Evolutionary conservation across 2,113 vertebrate species (phyloP).

Genomic region (Psettodes erumei): DNA sequence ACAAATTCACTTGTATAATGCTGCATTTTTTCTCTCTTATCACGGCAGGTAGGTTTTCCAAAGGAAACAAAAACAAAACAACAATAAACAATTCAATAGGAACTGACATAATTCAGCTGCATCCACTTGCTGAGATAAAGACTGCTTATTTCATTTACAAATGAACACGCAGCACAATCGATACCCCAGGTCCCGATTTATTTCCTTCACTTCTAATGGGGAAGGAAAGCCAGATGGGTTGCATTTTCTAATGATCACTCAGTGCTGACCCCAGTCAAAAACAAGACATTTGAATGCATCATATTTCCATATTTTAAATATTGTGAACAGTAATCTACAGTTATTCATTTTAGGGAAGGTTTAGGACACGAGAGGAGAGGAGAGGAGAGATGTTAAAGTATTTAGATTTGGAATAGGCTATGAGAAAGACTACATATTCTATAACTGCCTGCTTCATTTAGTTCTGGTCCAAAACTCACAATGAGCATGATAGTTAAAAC

Average conservation of each 20-base stretch:
- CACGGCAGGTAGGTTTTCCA: constrained; percentile 3
- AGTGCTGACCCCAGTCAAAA: neutral
- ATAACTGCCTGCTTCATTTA: constrained; percentile 42
- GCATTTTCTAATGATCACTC: neutral
- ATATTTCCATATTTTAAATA: constrained; percentile 2
- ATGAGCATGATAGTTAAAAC: constrained; percentile 39
- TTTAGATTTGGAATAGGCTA: constrained; percentile 24
- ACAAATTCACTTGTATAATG: neutral
- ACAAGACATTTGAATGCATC: constrained; percentile 8
- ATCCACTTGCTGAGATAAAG: constrained; percentile 50
- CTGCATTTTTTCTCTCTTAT: neutral
- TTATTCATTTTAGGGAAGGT: constrained; percentile 24
- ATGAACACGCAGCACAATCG: constrained; percentile 42
- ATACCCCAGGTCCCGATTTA: constrained; percentile 31
- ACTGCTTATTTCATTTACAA: constrained; percentile 49
- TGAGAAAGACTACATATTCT: constrained; percentile 18
- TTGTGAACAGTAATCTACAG: constrained; percentile 7
- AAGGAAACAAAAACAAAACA: constrained; percentile 3
- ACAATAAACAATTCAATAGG: constrained; percentile 27
- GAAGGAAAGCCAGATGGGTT: neutral
- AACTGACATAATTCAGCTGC: constrained; percentile 33
- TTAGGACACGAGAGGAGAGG: neutral
- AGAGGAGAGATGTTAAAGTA: neutral
- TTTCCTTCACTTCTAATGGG: constrained; percentile 7
- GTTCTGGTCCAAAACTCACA: constrained; percentile 43